Conservation (phyloP, 2,797 vertebrate genomes). For the Labeo calbasu region DNA sequence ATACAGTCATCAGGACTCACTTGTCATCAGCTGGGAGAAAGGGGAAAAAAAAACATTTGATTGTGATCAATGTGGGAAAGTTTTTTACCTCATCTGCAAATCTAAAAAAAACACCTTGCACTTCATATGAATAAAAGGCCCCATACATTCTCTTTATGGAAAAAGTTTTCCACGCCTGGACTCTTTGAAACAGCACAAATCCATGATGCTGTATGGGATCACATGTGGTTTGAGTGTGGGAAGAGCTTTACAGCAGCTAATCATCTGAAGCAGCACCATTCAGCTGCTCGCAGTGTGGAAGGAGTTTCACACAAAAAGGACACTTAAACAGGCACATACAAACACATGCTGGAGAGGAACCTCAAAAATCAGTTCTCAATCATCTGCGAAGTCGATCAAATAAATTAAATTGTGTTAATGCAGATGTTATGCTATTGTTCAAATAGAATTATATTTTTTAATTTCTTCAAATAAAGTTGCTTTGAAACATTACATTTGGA, state of each 20-base stretch:
- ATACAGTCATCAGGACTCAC: neutral
- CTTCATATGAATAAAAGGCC: neutral
- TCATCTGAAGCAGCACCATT: neutral
- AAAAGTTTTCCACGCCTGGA: neutral
- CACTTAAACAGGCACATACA: neutral
- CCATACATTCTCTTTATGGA: neutral
- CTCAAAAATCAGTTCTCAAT: too few species aligned
- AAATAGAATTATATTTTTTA: neutral
- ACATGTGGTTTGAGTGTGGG: neutral
- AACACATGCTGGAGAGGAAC: neutral
- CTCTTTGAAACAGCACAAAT: neutral
- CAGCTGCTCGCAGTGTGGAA: slow-evolving; percentile 1
- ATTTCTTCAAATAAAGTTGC: neutral
- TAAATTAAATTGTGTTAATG: neutral
- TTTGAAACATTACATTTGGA: neutral
- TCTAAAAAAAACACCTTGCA: neutral
- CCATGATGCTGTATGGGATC: neutral
- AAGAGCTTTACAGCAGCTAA: neutral
- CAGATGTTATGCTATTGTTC: neutral
- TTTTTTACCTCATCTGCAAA: neutral
- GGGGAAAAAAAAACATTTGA: neutral
- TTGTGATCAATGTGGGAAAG: neutral
- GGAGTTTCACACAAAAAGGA: neutral
- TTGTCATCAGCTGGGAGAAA: too few species aligned
- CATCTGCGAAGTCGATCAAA: neutral